Base-by-base conservation (phyloP, 2,113 vertebrate genomes). In the Tragelaphus buxtoni region DNA sequence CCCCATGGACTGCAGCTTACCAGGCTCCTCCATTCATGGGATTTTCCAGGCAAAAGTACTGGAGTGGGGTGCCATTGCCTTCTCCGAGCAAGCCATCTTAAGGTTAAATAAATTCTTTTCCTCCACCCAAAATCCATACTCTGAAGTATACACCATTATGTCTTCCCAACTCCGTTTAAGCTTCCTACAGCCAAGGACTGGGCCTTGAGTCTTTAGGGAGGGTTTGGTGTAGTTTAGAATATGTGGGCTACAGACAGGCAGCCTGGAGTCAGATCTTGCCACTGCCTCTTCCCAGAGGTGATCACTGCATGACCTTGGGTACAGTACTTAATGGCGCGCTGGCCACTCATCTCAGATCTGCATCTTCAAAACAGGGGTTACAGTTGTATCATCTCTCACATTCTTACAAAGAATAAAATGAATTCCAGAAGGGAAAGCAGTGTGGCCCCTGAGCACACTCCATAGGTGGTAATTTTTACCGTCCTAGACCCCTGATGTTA, bases 241-340 rank as follows among this genome's bases (percentile, higher is more conserved):
- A 28, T 55, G 53, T 9, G 22, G 45, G 77, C 58, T 47, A 13
- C 5, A 69, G 35, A 81, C 55, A 10, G 14, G 32, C 3, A 53
- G 39, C 32, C n/a, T 85, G 72, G 72, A 16, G 39, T 63, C 12
- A 30, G 9, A 58, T n/a, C 55, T 8, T 26, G 30, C 45, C 32
- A 20, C 82, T n/a, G 56, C 69, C 20, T 93, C 76, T 69, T n/a
- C 35, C 20, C 16, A 32, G 87, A 63, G 39, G 49, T 11, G 9
- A 3, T 74, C n/a, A 24, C 28, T 18, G 0, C 6, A 12, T 63
- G 74, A 30, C 42, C 47, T 60, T 56, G 80, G 85, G 13, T 51
- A 79, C 3, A 1, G 30, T 2, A 26, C 12, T 10, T 42, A 58
- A 47, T 0, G 7, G 65, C 1, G 9, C 4, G 3, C 51, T 3